Conservation (phyloP, 2,797 vertebrate genomes). For the Semaprochilodus insignis region DNA sequence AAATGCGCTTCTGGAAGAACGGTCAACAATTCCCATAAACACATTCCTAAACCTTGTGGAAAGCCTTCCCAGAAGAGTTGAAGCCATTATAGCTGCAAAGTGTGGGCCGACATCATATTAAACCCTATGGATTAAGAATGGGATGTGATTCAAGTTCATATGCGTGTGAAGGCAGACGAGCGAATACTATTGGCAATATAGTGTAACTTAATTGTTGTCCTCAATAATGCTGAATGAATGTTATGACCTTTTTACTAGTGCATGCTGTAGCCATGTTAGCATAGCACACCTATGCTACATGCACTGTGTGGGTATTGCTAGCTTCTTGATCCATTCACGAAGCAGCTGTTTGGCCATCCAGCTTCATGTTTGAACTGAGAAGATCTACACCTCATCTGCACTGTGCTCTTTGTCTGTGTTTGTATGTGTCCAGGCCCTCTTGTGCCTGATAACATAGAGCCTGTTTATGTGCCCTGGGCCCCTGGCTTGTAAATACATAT, state of each 20-base stretch:
- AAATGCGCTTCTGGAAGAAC: no score
- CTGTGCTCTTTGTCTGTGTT: slow-evolving; percentile 20
- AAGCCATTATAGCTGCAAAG: no score
- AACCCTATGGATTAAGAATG: no score
- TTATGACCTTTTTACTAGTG: neutral
- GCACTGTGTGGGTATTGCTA: neutral
- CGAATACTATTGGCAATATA: no score
- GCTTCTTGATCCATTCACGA: neutral
- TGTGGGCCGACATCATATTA: no score
- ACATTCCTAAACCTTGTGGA: no score
- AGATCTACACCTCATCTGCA: neutral
- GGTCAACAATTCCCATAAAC: no score
- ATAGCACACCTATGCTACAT: neutral
- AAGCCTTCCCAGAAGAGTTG: no score
- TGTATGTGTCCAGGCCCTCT: slow-evolving; percentile 54
- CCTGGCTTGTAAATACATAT: slow-evolving; percentile 69
- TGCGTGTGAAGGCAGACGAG: no score
- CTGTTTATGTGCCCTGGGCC: slow-evolving; percentile 65
- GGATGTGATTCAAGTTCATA: no score
- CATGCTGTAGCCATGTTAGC: neutral
- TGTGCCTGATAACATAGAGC: slow-evolving; percentile 75
- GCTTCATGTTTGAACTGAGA: neutral
- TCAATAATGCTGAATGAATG: neutral
- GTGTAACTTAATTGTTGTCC: no score
- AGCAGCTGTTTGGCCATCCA: neutral